Percentiles rank a stretch among this genome's conserved stretches.
Conservation (phyloP, 2,113 vertebrate species). For the Scomber colias region DNA sequence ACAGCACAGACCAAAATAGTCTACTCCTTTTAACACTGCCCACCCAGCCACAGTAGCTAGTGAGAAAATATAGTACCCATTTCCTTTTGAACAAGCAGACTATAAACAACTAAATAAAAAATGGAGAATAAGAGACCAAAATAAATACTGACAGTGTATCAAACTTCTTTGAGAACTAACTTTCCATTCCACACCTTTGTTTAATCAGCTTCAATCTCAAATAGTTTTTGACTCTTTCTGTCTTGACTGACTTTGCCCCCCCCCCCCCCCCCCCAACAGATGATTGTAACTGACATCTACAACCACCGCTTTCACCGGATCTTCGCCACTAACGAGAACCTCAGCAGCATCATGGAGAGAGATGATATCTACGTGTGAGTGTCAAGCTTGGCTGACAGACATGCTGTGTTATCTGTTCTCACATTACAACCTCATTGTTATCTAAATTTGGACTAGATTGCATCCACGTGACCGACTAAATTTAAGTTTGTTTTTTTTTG, state of each 20-base stretch:
- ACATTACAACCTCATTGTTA: too few species aligned
- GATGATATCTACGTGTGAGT: slow-evolving; percentile 99
- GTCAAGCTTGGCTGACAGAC: background rate
- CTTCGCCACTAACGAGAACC: slow-evolving; percentile 96
- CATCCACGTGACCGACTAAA: background rate
- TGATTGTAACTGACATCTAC: slow-evolving; percentile 98
- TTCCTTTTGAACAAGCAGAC: background rate
- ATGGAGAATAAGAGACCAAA: background rate
- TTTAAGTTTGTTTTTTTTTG: background rate
- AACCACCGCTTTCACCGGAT: slow-evolving; percentile 99
- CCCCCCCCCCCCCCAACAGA: slow-evolving; percentile 60
- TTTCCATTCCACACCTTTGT: too few species aligned
- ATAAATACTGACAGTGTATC: background rate
- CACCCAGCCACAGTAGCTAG: background rate
- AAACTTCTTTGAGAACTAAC: too few species aligned
- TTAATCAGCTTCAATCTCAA: background rate
- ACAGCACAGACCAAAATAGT: slow-evolving; percentile 12
- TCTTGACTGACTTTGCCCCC: background rate
- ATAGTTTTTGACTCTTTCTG: background rate
- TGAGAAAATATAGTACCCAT: background rate
- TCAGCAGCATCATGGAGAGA: slow-evolving; percentile 98
- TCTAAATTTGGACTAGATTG: background rate
- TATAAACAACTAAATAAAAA: too few species aligned
- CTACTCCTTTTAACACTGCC: slow-evolving; percentile 3
- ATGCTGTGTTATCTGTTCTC: background rate